A percentile compares a stretch with the other conserved stretches of the same genome.
Conservation (phyloP, 2,113 vertebrate genomes). For the Manacus vitellinus region DNA sequence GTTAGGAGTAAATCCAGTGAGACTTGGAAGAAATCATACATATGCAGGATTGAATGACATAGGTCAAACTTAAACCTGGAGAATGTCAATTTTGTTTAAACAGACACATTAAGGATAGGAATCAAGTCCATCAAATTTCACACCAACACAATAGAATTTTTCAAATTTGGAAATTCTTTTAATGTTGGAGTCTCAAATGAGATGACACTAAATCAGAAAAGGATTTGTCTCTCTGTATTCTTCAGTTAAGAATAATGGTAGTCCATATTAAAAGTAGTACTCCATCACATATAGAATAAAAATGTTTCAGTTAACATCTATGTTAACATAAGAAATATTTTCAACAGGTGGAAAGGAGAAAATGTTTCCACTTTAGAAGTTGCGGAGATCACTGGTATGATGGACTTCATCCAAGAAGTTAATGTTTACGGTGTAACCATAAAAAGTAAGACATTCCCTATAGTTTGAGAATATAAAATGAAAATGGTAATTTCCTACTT, state of each 20-base stretch:
- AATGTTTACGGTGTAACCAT: slow-evolving; percentile 79
- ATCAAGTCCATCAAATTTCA: neutral
- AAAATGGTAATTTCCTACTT: neutral
- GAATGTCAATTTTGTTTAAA: neutral
- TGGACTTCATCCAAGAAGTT: slow-evolving; percentile 78
- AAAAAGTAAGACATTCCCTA: slow-evolving; percentile 64
- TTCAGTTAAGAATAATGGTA: neutral
- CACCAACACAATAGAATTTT: neutral
- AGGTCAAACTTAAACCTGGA: neutral
- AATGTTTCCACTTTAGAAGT: slow-evolving; percentile 81
- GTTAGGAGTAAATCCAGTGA: neutral
- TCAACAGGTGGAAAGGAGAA: slow-evolving; percentile 81
- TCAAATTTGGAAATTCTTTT: neutral
- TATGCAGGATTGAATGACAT: neutral
- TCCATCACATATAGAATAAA: neutral
- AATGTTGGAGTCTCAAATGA: neutral
- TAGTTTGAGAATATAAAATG: neutral
- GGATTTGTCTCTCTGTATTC: neutral
- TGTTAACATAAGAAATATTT: neutral
- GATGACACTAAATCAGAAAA: neutral
- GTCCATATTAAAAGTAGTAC: neutral
- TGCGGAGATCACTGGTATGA: slow-evolving; percentile 60
- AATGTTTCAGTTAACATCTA: neutral
- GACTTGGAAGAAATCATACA: neutral
- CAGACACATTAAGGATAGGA: neutral